A percentile compares a stretch with the other conserved stretches of the same genome.
Evolutionary conservation across 2,888 invertebrate species (phyloP).

Genomic region (Hypomecis atomaria): DNA sequence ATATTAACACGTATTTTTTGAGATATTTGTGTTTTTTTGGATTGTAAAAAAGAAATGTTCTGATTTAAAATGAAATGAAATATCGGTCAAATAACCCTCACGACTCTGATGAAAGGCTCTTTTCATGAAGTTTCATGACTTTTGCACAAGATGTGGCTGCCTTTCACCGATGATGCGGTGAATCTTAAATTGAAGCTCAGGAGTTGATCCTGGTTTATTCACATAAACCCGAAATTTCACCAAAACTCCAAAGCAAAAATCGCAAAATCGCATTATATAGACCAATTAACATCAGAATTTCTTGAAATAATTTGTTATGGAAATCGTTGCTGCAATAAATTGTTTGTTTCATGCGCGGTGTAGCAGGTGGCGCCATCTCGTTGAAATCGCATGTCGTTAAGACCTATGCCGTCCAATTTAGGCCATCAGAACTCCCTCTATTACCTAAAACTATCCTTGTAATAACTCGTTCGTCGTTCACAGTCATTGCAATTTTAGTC

Average conservation of each 20-base stretch:
- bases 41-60: too few species aligned
- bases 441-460: too few species aligned
- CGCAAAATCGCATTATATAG: constrained; percentile 39
- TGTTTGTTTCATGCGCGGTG: constrained; percentile 34
- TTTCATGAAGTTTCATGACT: too few species aligned
- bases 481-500: too few species aligned
- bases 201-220: constrained; percentile 35
- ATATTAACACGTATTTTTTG: too few species aligned
- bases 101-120: too few species aligned
- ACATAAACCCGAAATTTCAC: constrained; percentile 22
- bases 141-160: constrained; percentile 37
- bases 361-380: constrained; percentile 41
- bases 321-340: constrained; percentile 33
- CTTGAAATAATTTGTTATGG: constrained; percentile 29
- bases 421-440: too few species aligned
- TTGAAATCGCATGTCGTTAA: constrained; percentile 35
- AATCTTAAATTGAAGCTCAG: constrained; percentile 31
- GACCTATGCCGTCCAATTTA: constrained; percentile 27
- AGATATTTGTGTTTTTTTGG: too few species aligned
- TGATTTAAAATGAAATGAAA: too few species aligned
- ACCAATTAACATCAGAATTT: constrained; percentile 34
- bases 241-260: too few species aligned
- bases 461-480: too few species aligned
- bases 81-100: too few species aligned
- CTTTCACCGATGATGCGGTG: constrained; percentile 36